Evolutionary conservation across 2,113 vertebrate species (phyloP), one percentile per base, ranked within the genome.

Genomic region (Eira barbara): DNA sequence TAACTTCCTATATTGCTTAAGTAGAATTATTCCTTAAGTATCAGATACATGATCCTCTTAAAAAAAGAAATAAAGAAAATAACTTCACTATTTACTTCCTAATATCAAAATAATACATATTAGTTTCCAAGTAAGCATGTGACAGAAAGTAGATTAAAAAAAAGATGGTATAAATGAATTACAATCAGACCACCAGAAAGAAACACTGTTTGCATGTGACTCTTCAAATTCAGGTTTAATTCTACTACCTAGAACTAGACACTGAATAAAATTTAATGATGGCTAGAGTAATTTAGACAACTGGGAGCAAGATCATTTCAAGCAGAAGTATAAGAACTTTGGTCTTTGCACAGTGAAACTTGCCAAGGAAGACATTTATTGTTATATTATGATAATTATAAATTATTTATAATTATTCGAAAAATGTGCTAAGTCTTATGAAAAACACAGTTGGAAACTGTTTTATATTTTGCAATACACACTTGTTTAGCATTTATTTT

Each of bases 381-480:
- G 36, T 13, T 86, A 31, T 3, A 83, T 84, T 85, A 71, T 55
- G 34, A 61, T 90, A 93, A 89, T 96, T 85, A 95, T 13, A 94
- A 86, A 42, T 74, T 88, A 76, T 74, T 97, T 71, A 69, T 61
- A 92, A 69, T 91, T 91, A 97, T 65, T 92, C 96, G 15, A 78
- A 97, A 95, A 81, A 49, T 69, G 14, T 89, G 74, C 47, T 63
- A 83, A 94, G 52, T 20, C 39, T 17, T 89, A 69, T 73, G 67
- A 83, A 92, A 87, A 90, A 49, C 2, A 93, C 27, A 74, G 49
- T 23, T 94, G 71, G 23, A 86, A 96, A 79, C 45, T 20, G 13
- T 80, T 93, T 96, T 52, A 7, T 47, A 89, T 92, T 79, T 97
- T 84, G 39, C 6, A 79, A 39, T 4, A n/a, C 3, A 69, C 3